A percentile compares a stretch with the other conserved stretches of the same genome.
These are phyloP conservation scores for Tyria jacobaeae DNA, from an alignment of 2,888 invertebrate genomes.

Conservation along the genomic window DNA sequence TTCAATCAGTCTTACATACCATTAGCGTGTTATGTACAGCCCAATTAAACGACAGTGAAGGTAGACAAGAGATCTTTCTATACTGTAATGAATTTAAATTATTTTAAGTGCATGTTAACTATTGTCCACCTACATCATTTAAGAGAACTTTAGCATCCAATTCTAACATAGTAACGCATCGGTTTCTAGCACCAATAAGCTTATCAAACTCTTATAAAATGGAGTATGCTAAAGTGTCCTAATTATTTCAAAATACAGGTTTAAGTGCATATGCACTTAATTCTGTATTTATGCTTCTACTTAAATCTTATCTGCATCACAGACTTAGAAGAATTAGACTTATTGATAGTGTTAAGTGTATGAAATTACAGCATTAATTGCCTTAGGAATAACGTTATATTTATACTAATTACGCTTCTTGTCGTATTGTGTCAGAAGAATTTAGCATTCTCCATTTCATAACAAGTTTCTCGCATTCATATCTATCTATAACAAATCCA, in stretches of 20 bases:
- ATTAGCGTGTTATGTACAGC: slow-evolving; percentile 65
- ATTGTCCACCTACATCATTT: slow-evolving; percentile 38
- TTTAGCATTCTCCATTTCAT: slow-evolving; percentile 32
- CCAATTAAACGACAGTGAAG: slow-evolving; percentile 51
- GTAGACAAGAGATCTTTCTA: slow-evolving; percentile 27
- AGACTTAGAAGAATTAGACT: too few species aligned
- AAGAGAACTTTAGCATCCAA: slow-evolving; percentile 20
- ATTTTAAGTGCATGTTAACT: neutral
- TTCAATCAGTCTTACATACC: slow-evolving; percentile 69
- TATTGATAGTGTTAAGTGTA: neutral
- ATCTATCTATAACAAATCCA: slow-evolving; percentile 51
- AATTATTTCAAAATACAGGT: neutral
- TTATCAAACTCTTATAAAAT: slow-evolving; percentile 36
- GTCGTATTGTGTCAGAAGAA: neutral
- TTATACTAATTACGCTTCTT: neutral
- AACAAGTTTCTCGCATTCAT: slow-evolving; percentile 30
- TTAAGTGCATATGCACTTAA: neutral
- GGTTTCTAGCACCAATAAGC: slow-evolving; percentile 75
- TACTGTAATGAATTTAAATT: neutral
- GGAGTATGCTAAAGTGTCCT: slow-evolving; percentile 19
- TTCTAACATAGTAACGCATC: slow-evolving; percentile 45
- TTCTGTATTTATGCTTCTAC: neutral
- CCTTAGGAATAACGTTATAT: neutral
- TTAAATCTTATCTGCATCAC: neutral
- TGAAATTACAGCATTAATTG: neutral